A percentile compares a stretch with the other conserved stretches of the same genome.
These are phyloP conservation scores for Rhagium mordax DNA, from an alignment of 2,888 invertebrate species.

Conservation along the genomic window DNA sequence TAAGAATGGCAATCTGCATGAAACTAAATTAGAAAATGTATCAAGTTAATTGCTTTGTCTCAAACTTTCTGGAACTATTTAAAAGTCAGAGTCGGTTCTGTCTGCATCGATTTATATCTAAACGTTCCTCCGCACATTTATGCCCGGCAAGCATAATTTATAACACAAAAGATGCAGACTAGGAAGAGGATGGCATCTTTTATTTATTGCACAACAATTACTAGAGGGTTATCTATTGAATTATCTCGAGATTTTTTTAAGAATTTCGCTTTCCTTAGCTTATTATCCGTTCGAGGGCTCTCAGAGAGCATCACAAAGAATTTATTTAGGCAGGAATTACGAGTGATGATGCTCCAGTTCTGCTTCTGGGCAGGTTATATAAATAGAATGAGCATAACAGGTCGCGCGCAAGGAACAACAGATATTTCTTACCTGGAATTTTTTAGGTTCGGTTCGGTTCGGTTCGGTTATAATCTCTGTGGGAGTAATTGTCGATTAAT, in stretches of 20 bases:
- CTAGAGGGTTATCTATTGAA: conserved; percentile 21
- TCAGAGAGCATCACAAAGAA: conserved; percentile 13
- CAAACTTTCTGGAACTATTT: too few species aligned
- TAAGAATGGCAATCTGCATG: too few species aligned
- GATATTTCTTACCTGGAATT: neutral
- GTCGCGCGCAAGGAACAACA: neutral
- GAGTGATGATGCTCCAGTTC: conserved; percentile 8
- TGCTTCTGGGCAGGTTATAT: conserved; percentile 13
- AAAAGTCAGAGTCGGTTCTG: neutral
- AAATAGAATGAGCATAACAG: conserved; percentile 11
- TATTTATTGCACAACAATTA: conserved; percentile 31
- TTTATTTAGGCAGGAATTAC: conserved; percentile 8
- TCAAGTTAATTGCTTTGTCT: too few species aligned
- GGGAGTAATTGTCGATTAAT: conserved; percentile 7
- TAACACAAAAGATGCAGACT: conserved; percentile 6
- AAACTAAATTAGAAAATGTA: too few species aligned
- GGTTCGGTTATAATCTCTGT: neutral
- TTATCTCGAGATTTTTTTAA: conserved; percentile 25
- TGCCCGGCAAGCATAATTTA: conserved; percentile 19
- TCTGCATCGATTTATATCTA: conserved; percentile 7
- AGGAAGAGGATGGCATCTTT: conserved; percentile 25
- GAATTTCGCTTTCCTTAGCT: conserved; percentile 12
- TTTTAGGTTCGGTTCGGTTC: neutral
- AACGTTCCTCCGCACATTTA: neutral
- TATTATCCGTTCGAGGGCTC: conserved; percentile 2